Evolutionary conservation across 2,888 invertebrate species (phyloP).

Genomic region (Noctuana brunneofusca): DNA sequence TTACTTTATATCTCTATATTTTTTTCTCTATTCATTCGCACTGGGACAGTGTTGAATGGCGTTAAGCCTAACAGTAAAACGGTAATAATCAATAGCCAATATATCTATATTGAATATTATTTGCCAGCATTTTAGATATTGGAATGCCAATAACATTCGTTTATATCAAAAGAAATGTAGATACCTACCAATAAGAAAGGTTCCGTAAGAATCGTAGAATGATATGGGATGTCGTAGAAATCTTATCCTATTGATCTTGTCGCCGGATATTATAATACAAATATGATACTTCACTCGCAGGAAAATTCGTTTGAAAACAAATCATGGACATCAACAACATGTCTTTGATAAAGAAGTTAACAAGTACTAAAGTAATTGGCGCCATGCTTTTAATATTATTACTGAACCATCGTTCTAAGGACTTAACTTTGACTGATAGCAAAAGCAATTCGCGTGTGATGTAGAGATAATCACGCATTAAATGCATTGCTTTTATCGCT

Average conservation of each 20-base stretch:
- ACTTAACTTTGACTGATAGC: constrained; percentile 13
- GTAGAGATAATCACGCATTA: constrained; percentile 18
- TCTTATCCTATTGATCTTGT: background rate
- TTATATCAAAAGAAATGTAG: no score
- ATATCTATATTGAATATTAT: no score
- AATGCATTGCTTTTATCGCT: constrained; percentile 15
- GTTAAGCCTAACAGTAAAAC: no score
- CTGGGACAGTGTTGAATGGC: no score
- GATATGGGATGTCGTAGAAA: background rate
- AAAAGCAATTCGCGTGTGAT: constrained; percentile 11
- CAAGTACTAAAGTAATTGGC: background rate
- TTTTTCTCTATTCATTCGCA: no score
- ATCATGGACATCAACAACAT: background rate
- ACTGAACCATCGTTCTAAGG: background rate
- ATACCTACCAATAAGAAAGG: no score
- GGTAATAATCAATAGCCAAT: no score
- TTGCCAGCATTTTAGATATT: no score
- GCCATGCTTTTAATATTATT: background rate
- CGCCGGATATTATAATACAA: constrained; percentile 1
- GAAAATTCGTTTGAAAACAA: background rate
- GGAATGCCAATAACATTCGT: no score
- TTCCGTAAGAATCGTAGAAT: background rate
- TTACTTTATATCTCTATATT: no score
- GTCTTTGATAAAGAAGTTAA: background rate
- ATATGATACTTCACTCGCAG: background rate